A percentile compares a stretch with the other conserved stretches of the same genome.
Evolutionary conservation across 1,140 invertebrate species (phyloP).

Genomic region (Solen grandis): DNA sequence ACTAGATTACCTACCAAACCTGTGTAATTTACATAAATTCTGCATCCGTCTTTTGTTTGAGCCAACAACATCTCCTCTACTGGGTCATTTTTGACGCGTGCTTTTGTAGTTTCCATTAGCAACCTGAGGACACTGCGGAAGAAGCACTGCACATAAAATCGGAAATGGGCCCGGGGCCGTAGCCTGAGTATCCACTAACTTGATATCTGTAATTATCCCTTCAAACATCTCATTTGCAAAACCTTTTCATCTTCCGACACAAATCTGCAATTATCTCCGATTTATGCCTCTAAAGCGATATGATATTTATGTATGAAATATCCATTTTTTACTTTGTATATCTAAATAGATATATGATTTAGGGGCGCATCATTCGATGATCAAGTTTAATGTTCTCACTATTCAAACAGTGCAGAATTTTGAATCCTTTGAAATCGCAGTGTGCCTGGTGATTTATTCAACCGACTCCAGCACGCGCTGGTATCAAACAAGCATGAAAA

Average conservation of each 20-base stretch:
- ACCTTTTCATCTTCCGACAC: conserved; percentile 15
- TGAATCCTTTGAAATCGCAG: conserved; percentile 21
- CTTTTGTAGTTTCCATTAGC: too few relatives aligned
- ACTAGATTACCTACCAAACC: not conserved
- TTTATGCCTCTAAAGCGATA: conserved; percentile 31
- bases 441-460: conserved; percentile 25
- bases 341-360: too few relatives aligned
- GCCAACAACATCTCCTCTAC: not conserved
- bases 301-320: conserved; percentile 2
- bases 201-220: conserved; percentile 23
- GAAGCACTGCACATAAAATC: too few relatives aligned
- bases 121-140: too few relatives aligned
- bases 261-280: conserved; percentile 38
- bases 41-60: not conserved
- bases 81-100: too few relatives aligned
- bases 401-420: not conserved
- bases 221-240: conserved; percentile 10
- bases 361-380: too few relatives aligned
- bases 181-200: conserved; percentile 1
- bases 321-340: too few relatives aligned
- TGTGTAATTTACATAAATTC: not conserved
- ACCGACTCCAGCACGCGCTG: conserved; percentile 33
- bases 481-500: conserved; percentile 37
- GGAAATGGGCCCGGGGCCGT: too few relatives aligned
- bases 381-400: too few relatives aligned